These are phyloP conservation scores for Eurypyga helias DNA, from an alignment of 2,113 vertebrate species.

Conservation along the genomic window DNA sequence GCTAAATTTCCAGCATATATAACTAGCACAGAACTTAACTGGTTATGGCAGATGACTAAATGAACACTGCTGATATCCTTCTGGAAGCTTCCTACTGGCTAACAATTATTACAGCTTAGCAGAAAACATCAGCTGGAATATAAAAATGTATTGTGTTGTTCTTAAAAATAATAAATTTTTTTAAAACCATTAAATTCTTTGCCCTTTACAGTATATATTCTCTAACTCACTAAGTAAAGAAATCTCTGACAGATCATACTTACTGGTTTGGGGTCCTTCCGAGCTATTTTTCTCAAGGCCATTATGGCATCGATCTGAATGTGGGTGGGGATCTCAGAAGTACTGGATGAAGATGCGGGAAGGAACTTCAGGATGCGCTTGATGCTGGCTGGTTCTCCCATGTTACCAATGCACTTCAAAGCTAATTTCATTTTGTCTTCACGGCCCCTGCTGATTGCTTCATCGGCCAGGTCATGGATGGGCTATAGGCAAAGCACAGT, in stretches of 20 bases:
- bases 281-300: slow-evolving; percentile 81
- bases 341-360: slow-evolving; percentile 72
- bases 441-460: slow-evolving; percentile 68
- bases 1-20: not conserved
- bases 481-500: slow-evolving; percentile 73
- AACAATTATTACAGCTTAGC: not conserved
- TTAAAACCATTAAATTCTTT: not conserved
- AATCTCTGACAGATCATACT: not conserved
- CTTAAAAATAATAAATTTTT: not conserved
- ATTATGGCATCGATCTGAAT: slow-evolving; percentile 81
- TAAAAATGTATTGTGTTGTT: not conserved
- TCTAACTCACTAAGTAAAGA: not conserved
- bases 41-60: not conserved
- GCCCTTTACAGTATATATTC: not conserved
- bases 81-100: not conserved
- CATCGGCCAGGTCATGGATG: slow-evolving; percentile 79
- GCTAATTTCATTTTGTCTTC: slow-evolving; percentile 78
- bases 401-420: slow-evolving; percentile 86
- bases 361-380: slow-evolving; percentile 85
- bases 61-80: not conserved
- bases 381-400: slow-evolving; percentile 82
- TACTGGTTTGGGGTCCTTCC: slow-evolving; percentile 81
- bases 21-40: not conserved
- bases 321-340: slow-evolving; percentile 63
- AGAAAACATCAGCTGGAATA: not conserved